These are phyloP conservation scores for Dendronephthya gigantea DNA, from an alignment of 64 coral and sea anemone genomes.

Conservation along the genomic window DNA sequence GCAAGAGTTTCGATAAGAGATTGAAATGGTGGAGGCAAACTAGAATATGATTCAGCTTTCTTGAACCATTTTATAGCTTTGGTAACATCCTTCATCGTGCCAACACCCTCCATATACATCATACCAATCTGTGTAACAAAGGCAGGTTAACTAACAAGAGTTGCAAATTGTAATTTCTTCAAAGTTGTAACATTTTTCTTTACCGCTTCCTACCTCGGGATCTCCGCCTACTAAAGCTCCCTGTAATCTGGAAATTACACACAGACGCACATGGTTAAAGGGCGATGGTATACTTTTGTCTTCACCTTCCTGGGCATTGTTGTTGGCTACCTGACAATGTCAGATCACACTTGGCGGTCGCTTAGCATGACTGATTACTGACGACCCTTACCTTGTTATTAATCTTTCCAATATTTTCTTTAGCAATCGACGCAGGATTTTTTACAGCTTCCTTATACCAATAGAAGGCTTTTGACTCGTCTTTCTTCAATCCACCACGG, in stretches of 20 bases:
- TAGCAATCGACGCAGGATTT: not conserved
- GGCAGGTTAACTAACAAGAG: too few relatives aligned
- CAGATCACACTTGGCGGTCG: too few relatives aligned
- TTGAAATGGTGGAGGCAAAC: not conserved
- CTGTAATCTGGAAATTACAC: too few relatives aligned
- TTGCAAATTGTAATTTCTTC: too few relatives aligned
- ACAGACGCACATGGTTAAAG: too few relatives aligned
- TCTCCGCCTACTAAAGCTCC: too few relatives aligned
- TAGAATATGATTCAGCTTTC: not conserved
- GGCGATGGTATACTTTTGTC: too few relatives aligned
- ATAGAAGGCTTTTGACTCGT: constrained; percentile 22
- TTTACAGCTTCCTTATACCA: constrained; percentile 27
- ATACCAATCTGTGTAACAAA: constrained; percentile 10
- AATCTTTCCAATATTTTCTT: not conserved
- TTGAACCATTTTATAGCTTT: constrained; percentile 44
- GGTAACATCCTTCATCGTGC: constrained; percentile 14
- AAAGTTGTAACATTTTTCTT: too few relatives aligned
- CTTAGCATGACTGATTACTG: not conserved
- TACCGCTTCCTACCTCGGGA: too few relatives aligned
- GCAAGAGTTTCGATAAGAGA: not conserved
- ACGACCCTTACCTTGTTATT: not conserved
- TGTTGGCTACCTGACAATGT: too few relatives aligned
- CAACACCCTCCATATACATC: constrained; percentile 34
- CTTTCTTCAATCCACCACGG: constrained; percentile 5
- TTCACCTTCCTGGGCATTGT: not conserved